Evolutionary conservation across 1,140 invertebrate genomes (phyloP), one percentile per base, ranked within the genome.

Genomic region (Drosophila tristis): DNA sequence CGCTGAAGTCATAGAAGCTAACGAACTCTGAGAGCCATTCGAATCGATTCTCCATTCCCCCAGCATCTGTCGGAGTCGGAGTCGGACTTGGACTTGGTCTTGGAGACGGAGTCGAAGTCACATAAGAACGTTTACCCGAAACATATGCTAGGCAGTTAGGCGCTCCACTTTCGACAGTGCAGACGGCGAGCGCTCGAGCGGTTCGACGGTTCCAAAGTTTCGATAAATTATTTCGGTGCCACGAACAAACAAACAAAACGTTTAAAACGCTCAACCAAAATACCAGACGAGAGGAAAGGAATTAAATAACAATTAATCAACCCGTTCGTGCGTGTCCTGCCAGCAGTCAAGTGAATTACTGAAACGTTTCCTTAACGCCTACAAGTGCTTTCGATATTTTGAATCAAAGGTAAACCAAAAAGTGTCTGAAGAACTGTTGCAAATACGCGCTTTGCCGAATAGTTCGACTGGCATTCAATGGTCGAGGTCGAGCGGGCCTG

Each of bases 131-230:
- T 89, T 80, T 84, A 61, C 57, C 75, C 54, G 49, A 66, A 75
- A 43, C 78, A 58, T 78, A 67, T 64, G 64, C 64, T 58, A 74
- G 72, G 75, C 84, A 87, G 84, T 87, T 89, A 76, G 72, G 75
- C 84, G 84, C 75, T 89, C 84, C 84, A 89, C 84, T 79, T 87
- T 79, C 79, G 74, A 77, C 84, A 89, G 84, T 84, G 75, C 73
- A 80, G 78, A 82, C 81, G 78, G 76, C 50, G 76, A 64, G 50
- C 74, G 80, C 54, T 64, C 61, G 48, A 75, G 58, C 80, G 81
- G 74, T 87, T 64, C 68, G 66, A 43, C 78, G 78, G 35, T 39
- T 39, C 35, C 11, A 39, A 39, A 39, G 35, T 39, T 39, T 13
- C 35, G 35, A 39, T 56, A 51, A 70, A 39, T 47, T 15, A 25